These are phyloP conservation scores for Xyrichtys novacula DNA, from an alignment of 2,797 vertebrate species.

Conservation along the genomic window DNA sequence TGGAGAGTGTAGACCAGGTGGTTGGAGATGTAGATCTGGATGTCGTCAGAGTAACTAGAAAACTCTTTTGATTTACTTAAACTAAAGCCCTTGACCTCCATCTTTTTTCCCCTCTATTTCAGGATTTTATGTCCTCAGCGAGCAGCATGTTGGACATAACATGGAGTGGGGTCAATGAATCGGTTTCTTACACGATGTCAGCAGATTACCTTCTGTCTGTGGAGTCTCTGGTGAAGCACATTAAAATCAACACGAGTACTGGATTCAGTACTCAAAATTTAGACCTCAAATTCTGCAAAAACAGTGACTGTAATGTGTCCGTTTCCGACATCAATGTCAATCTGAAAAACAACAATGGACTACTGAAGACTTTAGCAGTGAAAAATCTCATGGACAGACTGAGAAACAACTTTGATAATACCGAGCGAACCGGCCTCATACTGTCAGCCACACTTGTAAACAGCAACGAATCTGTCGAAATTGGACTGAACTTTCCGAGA, in stretches of 20 bases:
- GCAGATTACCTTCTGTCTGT: conserved; percentile 74
- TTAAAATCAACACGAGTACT: conserved; percentile 51
- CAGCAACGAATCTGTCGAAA: conserved; percentile 1
- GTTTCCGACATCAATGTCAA: conserved; percentile 62
- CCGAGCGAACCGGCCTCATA: conserved; percentile 26
- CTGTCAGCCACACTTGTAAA: conserved; percentile 69
- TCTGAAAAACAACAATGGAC: conserved; percentile 43
- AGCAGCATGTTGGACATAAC: conserved; percentile 77
- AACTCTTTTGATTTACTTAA: no score
- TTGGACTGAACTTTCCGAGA: conserved; percentile 71
- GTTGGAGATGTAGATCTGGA: no score
- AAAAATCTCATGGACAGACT: conserved; percentile 76
- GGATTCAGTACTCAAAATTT: conserved; percentile 63
- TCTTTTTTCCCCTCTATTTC: conserved; percentile 48
- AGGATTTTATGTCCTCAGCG: conserved; percentile 77
- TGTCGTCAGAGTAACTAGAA: no score
- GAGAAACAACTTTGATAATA: fast-evolving
- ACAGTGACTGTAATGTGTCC: conserved; percentile 35
- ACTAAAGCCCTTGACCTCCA: not conserved
- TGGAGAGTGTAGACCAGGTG: no score
- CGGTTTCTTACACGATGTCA: conserved; percentile 29
- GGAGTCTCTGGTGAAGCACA: conserved; percentile 78
- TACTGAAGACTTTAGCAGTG: conserved; percentile 76
- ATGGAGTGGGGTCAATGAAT: conserved; percentile 31
- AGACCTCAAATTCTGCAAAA: conserved; percentile 70